Evolutionary conservation across 2,113 vertebrate species (phyloP).

Genomic region (Xyliphius kryptos): DNA sequence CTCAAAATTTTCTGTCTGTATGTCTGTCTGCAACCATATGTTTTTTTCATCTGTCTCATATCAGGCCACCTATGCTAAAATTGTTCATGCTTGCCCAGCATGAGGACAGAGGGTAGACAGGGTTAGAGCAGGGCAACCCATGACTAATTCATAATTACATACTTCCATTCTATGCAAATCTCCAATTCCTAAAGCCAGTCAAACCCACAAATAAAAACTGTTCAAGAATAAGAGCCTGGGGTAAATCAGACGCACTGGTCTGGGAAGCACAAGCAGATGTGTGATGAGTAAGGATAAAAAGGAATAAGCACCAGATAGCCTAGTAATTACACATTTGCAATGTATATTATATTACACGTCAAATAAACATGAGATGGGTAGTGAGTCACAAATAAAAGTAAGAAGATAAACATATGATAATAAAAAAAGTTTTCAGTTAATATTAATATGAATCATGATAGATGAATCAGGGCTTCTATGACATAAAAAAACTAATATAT

Average conservation of each 20-base stretch:
- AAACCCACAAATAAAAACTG: conserved; percentile 1
- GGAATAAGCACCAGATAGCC: neutral
- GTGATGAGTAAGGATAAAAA: conserved; percentile 3
- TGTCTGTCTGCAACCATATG: neutral
- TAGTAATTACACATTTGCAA: no score
- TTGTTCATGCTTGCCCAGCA: conserved; percentile 19
- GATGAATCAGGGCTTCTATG: no score
- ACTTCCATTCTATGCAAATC: conserved; percentile 31
- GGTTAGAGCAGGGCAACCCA: conserved; percentile 14
- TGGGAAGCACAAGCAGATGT: conserved; percentile 26
- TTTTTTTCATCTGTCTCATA: conserved; percentile 27
- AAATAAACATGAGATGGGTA: no score
- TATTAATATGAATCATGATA: no score
- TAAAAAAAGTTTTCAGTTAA: no score
- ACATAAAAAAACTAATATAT: no score
- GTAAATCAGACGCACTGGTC: neutral
- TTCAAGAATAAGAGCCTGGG: conserved; percentile 38
- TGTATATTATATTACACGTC: no score
- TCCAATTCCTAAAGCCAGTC: conserved; percentile 22
- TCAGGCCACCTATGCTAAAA: conserved; percentile 13
- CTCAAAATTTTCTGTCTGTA: conserved; percentile 6
- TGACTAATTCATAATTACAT: conserved; percentile 33
- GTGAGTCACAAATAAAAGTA: no score
- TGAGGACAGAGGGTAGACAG: conserved; percentile 18
- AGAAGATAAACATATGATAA: no score